A percentile compares a stretch with the other conserved stretches of the same genome.
Conservation (phyloP, 2,888 invertebrate genomes). For the Eurois occulta region DNA sequence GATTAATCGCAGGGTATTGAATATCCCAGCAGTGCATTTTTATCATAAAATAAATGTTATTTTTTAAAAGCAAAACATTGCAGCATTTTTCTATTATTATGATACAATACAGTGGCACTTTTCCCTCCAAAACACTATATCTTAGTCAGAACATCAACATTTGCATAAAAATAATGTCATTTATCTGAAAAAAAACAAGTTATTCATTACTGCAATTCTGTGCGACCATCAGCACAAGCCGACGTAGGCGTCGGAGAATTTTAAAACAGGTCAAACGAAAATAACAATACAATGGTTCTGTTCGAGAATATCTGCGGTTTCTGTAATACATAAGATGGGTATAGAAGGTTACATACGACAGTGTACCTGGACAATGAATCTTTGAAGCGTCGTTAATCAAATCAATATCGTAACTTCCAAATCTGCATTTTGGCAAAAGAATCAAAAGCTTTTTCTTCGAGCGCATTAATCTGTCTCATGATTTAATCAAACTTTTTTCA, state of each 20-base stretch:
- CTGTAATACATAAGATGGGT: constrained; percentile 23
- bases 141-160: not conserved
- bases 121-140: not conserved
- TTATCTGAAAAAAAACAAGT: constrained; percentile 6
- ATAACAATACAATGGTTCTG: constrained; percentile 61
- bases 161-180: constrained; percentile 1
- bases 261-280: constrained; percentile 71
- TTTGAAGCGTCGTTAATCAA: constrained; percentile 24
- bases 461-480: constrained; percentile 27
- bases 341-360: not conserved
- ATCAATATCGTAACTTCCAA: constrained; percentile 2
- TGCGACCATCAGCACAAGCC: constrained; percentile 12
- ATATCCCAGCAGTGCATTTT: constrained; percentile 7
- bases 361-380: constrained; percentile 7
- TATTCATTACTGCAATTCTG: constrained; percentile 38
- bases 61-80: constrained; percentile 18
- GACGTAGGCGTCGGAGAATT: constrained; percentile 63
- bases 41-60: constrained; percentile 14
- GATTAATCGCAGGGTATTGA: constrained; percentile 14
- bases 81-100: not conserved
- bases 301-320: constrained; percentile 31
- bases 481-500: constrained; percentile 48
- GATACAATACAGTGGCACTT: not conserved
- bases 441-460: constrained; percentile 26
- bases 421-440: constrained; percentile 39